These are phyloP conservation scores for Melanaphis sacchari DNA, from an alignment of 1,140 invertebrate genomes.

Conservation along the genomic window DNA sequence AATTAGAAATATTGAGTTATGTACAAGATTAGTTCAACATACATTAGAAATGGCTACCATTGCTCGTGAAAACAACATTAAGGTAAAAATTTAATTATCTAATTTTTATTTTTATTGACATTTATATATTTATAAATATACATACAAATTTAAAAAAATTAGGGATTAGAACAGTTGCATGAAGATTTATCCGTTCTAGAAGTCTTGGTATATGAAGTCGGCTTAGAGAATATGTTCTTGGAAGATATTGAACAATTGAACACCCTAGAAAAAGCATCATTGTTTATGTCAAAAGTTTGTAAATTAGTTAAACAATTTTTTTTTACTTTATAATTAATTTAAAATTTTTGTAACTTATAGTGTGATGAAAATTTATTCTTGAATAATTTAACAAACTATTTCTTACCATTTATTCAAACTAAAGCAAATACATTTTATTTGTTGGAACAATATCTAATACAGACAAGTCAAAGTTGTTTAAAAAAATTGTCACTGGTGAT, in stretches of 20 bases:
- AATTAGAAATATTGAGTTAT: constrained; percentile 39
- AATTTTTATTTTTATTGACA: neutral
- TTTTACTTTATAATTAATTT: neutral
- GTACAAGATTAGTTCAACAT: constrained; percentile 51
- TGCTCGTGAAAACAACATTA: constrained; percentile 51
- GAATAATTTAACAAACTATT: constrained; percentile 29
- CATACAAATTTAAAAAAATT: no score
- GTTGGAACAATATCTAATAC: constrained; percentile 25
- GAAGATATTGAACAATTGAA: constrained; percentile 51
- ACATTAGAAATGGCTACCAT: constrained; percentile 45
- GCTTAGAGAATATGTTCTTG: constrained; percentile 25
- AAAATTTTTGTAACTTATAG: neutral
- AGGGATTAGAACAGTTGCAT: constrained; percentile 47
- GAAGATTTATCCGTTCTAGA: constrained; percentile 51
- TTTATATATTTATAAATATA: neutral
- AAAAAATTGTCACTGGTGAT: constrained; percentile 31
- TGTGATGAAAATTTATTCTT: constrained; percentile 44
- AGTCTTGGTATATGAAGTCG: constrained; percentile 52
- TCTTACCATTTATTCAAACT: constrained; percentile 49
- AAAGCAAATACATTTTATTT: constrained; percentile 42
- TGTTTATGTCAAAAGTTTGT: constrained; percentile 49
- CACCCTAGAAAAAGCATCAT: constrained; percentile 46
- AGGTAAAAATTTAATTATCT: constrained; percentile 26
- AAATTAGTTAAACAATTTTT: neutral
- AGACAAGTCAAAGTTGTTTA: constrained; percentile 34